A percentile compares a stretch with the other conserved stretches of the same genome.
Conservation (phyloP, 2,888 invertebrate genomes). For the Neoitamus cyanurus region DNA sequence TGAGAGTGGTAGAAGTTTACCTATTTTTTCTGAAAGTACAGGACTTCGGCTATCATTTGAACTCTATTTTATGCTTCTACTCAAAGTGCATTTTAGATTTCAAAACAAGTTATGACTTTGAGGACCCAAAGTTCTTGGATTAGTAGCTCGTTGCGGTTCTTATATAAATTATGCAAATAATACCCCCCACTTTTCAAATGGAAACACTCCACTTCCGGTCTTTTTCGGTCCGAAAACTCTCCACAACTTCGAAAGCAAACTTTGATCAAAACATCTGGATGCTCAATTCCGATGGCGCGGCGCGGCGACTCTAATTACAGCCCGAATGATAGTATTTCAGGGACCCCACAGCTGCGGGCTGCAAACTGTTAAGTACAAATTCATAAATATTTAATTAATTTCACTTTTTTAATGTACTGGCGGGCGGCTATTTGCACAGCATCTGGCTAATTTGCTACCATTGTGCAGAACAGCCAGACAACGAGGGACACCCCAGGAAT, state of each 20-base stretch:
- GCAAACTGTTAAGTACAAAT: neutral
- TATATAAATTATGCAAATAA: no score
- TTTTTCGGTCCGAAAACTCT: no score
- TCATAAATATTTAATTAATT: constrained; percentile 5
- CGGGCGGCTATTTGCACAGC: neutral
- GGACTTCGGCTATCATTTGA: no score
- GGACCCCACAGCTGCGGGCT: neutral
- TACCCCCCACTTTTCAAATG: no score
- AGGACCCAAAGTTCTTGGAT: no score
- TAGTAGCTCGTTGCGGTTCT: no score
- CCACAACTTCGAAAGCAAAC: neutral
- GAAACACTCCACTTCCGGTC: no score
- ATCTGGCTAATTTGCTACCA: neutral
- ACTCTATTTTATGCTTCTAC: no score
- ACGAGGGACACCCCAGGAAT: neutral
- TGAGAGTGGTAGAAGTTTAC: no score
- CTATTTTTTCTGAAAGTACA: no score
- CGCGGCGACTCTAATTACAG: neutral
- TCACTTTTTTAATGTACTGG: neutral
- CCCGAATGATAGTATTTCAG: neutral
- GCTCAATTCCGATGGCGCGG: neutral
- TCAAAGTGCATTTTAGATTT: no score
- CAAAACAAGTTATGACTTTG: no score
- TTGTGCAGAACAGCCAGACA: neutral
- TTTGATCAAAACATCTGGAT: neutral